A percentile compares a stretch with the other conserved stretches of the same genome.
These are phyloP conservation scores for Aphodius granarius DNA, from an alignment of 2,888 invertebrate species.

Conservation along the genomic window DNA sequence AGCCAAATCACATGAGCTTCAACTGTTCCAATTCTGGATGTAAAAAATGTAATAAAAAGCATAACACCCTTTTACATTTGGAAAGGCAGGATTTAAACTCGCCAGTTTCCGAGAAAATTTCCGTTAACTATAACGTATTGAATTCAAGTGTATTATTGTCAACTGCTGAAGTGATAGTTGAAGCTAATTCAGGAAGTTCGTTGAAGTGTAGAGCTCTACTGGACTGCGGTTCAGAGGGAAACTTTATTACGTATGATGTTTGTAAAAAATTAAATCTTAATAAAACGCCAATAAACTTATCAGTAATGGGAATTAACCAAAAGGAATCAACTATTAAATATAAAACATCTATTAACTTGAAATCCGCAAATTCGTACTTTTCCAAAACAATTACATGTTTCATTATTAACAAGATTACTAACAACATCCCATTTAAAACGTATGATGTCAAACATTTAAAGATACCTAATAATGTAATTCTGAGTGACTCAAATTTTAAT, in stretches of 20 bases:
- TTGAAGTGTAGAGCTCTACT: neutral
- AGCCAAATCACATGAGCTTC: too few relatives aligned
- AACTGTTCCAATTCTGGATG: too few relatives aligned
- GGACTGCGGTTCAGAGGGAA: neutral
- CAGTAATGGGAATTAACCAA: constrained; percentile 1
- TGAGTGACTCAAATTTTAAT: constrained; percentile 10
- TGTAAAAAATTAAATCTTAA: constrained; percentile 3
- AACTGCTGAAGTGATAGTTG: neutral
- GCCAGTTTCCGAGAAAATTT: too few relatives aligned
- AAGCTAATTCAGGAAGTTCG: neutral
- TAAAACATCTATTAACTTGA: neutral
- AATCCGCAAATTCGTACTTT: neutral
- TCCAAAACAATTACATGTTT: neutral
- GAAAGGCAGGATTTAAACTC: too few relatives aligned
- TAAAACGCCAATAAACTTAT: neutral
- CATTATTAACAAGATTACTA: neutral
- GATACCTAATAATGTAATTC: neutral
- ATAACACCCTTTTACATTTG: too few relatives aligned
- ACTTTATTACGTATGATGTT: neutral
- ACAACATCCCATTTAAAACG: constrained; percentile 1
- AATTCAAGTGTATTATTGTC: neutral
- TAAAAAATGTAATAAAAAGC: too few relatives aligned
- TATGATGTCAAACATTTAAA: neutral
- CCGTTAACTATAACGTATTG: too few relatives aligned
- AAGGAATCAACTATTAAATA: neutral